Conservation (phyloP, 2,113 vertebrate species). For the Paramisgurnus dabryanus region DNA sequence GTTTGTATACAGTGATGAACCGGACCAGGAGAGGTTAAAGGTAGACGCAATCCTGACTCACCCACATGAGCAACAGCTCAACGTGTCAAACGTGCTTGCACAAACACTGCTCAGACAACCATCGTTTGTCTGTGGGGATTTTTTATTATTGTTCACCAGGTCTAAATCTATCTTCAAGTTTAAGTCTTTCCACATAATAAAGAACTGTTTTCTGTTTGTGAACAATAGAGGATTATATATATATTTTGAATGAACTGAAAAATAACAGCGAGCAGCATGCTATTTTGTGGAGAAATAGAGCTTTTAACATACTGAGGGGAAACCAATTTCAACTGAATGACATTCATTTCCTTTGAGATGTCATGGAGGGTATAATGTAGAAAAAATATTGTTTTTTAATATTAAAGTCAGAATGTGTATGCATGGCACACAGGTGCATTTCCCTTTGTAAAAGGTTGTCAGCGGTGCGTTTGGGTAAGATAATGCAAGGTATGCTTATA, state of each 20-base stretch:
- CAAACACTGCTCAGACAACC: neutral
- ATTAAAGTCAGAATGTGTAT: conserved; percentile 50
- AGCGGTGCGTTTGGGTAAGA: neutral
- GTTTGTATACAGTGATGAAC: too few species aligned
- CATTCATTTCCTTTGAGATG: conserved; percentile 65
- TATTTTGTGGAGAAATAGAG: neutral
- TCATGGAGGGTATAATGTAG: conserved; percentile 39
- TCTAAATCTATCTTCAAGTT: neutral
- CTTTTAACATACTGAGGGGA: conserved; percentile 34
- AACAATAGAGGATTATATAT: neutral
- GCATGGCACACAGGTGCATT: conserved; percentile 19
- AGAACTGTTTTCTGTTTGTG: neutral
- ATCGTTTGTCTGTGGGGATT: neutral
- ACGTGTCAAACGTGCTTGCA: too few species aligned
- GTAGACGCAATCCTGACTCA: neutral
- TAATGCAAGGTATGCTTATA: neutral
- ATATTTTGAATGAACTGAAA: conserved; percentile 9
- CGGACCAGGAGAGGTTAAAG: neutral
- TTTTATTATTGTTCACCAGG: neutral
- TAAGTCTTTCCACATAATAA: neutral
- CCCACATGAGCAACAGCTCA: neutral
- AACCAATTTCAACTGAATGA: conserved; percentile 57
- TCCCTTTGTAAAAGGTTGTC: conserved; percentile 10
- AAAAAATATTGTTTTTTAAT: conserved; percentile 60
- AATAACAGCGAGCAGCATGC: neutral